Evolutionary conservation across 2,888 invertebrate species (phyloP).

Genomic region (Pollenia griseotomentosa): DNA sequence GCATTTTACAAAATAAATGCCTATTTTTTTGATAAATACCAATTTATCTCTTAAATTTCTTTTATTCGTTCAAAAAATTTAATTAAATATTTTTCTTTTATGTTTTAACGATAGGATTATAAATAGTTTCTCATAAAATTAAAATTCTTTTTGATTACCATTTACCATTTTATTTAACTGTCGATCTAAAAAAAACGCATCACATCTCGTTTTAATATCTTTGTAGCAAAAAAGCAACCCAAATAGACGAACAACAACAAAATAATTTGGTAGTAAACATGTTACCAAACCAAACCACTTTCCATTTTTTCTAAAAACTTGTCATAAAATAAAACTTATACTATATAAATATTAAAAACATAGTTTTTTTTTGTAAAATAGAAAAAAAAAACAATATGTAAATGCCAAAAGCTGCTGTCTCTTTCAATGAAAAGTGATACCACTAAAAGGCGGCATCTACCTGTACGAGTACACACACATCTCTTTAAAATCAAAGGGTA

Average conservation of each 20-base stretch:
- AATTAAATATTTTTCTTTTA: background rate
- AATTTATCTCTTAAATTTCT: background rate
- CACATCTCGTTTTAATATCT: slow-evolving; percentile 41
- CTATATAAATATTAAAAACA: slow-evolving; percentile 47
- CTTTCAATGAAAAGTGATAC: slow-evolving; percentile 70
- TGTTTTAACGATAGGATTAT: slow-evolving; percentile 37
- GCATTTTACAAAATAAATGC: no score
- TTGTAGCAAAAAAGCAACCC: slow-evolving; percentile 27
- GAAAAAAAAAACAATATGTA: slow-evolving; percentile 53
- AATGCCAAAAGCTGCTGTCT: slow-evolving; percentile 70
- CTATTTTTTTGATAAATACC: no score
- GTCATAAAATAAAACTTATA: slow-evolving; percentile 59
- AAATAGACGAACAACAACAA: slow-evolving; percentile 40
- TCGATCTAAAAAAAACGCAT: slow-evolving; percentile 38
- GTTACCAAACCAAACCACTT: slow-evolving; percentile 74
- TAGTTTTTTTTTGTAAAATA: slow-evolving; percentile 51
- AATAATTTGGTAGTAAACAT: slow-evolving; percentile 62
- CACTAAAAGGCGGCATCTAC: slow-evolving; percentile 50
- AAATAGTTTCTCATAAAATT: slow-evolving; percentile 64
- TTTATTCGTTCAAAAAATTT: slow-evolving; percentile 10
- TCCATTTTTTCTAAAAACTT: slow-evolving; percentile 73
- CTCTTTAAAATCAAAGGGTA: background rate
- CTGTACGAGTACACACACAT: slow-evolving; percentile 17
- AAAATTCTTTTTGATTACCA: slow-evolving; percentile 8
- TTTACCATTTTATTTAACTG: slow-evolving; percentile 34